Evolutionary conservation across 2,888 invertebrate species (phyloP), one percentile per base, ranked within the genome.

Genomic region (Argyresthia goedartella): DNA sequence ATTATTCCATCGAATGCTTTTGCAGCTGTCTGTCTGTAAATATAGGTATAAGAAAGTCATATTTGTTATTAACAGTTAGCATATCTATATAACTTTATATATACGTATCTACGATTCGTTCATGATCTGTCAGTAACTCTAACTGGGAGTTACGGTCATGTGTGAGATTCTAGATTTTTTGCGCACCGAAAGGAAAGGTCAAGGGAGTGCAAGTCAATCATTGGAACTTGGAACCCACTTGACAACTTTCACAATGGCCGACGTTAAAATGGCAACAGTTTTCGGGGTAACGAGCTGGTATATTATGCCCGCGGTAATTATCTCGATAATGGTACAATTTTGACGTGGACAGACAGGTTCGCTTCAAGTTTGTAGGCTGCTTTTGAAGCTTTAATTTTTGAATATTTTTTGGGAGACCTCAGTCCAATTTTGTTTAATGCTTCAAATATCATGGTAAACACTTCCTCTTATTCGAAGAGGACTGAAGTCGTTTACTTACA

Each of bases 241-340:
- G 55, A 62, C 71, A 63, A 71, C 81, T 81, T 81, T 81, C 81
- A 71, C 79, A 44, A 54, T 53, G 56, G 58, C 56, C 55, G 9
- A 15, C 3, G 13, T 39, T 44, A 44, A 45, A 51, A 46, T 46
- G 50, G 53, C 55, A 33, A 52, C 53, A 42, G 53, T 52, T 55
- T 52, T 53, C 33, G 51, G 11, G 50, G 50, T 49, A 49, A 52
- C 47, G 33, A 45, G 36, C 46, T 15, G 41, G 44, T 14, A 13
- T 36, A 25, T 25, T 25, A n/a, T 14, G 15, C 34, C 6, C 13
- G 14, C 13, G 16, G 39, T 54, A 52, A 55, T 55, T 55, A 53
- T 51, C 52, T 42, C 43, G 45, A 43, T 46, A 39, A 51, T 51
- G 44, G 13, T 49, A 8, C 1, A 49, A 16, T 11, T 4, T 33